These are phyloP conservation scores for Sebastes umbrosus DNA, from an alignment of 2,797 vertebrate genomes.

Conservation along the genomic window DNA sequence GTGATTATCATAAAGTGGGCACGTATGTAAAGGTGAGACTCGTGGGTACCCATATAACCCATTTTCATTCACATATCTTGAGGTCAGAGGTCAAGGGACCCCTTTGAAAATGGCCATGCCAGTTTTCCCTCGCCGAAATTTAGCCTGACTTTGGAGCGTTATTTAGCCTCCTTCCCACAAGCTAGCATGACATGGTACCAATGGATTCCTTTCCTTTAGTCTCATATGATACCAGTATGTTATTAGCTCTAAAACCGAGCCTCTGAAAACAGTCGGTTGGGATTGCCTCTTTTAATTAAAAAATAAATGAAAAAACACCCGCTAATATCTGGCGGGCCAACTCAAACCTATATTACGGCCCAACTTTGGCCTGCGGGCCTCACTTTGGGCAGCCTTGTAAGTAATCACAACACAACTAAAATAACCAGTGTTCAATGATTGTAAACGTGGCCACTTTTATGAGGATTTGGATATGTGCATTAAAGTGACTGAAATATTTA, in stretches of 20 bases:
- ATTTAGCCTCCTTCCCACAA: no score
- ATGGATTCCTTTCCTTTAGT: neutral
- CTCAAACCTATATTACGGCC: neutral
- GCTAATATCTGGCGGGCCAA: neutral
- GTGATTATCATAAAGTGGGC: neutral
- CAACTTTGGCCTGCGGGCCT: neutral
- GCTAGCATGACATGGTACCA: no score
- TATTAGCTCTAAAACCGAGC: neutral
- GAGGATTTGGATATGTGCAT: neutral
- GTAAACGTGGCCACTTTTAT: neutral
- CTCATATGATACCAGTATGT: neutral
- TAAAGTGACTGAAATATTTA: neutral
- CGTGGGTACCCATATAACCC: neutral
- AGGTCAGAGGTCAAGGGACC: neutral
- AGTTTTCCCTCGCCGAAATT: neutral
- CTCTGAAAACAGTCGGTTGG: neutral
- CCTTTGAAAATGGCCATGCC: neutral
- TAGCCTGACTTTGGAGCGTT: neutral
- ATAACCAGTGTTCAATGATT: neutral
- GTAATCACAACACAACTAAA: neutral
- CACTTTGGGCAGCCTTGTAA: neutral
- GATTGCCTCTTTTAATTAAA: neutral
- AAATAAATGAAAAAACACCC: no score
- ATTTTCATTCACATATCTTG: neutral
- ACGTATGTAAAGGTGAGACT: neutral